These are phyloP conservation scores for Rhinogobio ventralis DNA, from an alignment of 2,797 vertebrate genomes.

Conservation along the genomic window DNA sequence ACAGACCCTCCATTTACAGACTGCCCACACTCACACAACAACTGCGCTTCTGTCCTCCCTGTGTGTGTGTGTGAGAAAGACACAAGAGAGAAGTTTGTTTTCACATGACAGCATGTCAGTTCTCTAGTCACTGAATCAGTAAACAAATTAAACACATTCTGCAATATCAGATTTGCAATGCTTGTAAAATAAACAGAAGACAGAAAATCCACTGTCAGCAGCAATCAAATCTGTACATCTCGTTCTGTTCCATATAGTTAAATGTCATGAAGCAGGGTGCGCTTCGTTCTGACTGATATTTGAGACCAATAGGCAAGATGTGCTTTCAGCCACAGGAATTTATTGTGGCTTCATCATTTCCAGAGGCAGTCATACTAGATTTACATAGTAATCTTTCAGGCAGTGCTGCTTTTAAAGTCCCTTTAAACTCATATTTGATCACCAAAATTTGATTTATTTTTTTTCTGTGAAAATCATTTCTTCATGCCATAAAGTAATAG, in stretches of 20 bases:
- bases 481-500: no score
- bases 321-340: slow-evolving; percentile 5
- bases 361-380: neutral
- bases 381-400: neutral
- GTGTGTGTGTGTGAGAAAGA: slow-evolving; percentile 61
- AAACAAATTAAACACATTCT: slow-evolving; percentile 3
- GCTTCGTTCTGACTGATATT: neutral
- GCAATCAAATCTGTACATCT: neutral
- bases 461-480: no score
- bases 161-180: neutral
- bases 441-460: no score
- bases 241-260: slow-evolving; percentile 4
- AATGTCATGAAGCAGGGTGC: neutral
- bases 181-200: neutral
- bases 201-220: neutral
- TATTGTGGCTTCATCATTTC: neutral
- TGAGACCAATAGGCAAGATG: neutral
- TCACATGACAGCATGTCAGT: slow-evolving; percentile 41
- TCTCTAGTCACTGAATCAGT: slow-evolving; percentile 22
- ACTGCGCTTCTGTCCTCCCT: slow-evolving; percentile 69
- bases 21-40: slow-evolving; percentile 68
- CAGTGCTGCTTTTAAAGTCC: neutral
- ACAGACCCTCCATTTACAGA: slow-evolving; percentile 71
- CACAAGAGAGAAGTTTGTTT: slow-evolving; percentile 40
- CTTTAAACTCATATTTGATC: no score